Conservation (phyloP, 1,140 invertebrate species). For the Pararge aegeria region DNA sequence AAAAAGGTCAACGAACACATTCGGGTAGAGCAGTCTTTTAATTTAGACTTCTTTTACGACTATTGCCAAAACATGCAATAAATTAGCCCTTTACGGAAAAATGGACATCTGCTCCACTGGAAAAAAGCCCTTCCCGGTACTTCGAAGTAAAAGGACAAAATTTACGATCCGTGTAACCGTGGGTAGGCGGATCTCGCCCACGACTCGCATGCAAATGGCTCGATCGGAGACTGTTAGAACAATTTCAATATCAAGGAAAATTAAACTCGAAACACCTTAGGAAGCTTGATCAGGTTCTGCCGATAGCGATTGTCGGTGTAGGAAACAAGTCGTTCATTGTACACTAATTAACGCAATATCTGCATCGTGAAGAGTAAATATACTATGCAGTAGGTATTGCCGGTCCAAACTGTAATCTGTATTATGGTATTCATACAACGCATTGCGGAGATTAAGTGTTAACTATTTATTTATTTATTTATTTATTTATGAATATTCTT, state of each 20-base stretch:
- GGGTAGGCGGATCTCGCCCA: constrained; percentile 67
- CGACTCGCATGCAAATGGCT: constrained; percentile 71
- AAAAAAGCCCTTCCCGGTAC: constrained; percentile 67
- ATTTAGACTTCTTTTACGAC: constrained; percentile 58
- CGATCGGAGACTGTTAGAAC: constrained; percentile 58
- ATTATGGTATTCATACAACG: no score
- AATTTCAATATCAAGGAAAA: constrained; percentile 49
- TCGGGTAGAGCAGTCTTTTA: constrained; percentile 31
- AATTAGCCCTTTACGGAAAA: constrained; percentile 69
- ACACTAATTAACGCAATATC: constrained; percentile 8
- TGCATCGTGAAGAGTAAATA: neutral
- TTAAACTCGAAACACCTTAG: constrained; percentile 59
- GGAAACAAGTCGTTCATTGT: constrained; percentile 2
- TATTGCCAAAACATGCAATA: constrained; percentile 60
- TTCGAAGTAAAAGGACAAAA: constrained; percentile 73
- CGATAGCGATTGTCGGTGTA: constrained; percentile 11
- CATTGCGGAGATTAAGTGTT: no score
- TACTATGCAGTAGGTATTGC: no score
- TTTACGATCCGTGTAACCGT: constrained; percentile 71
- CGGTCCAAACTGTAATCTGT: no score
- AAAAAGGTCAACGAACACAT: constrained; percentile 1
- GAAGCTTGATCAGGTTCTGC: constrained; percentile 29
- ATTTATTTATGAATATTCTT: no score
- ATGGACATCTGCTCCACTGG: constrained; percentile 67
- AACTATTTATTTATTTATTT: no score